These are phyloP conservation scores for Potamarius usumacintae DNA, from an alignment of 2,113 vertebrate genomes.

Conservation along the genomic window DNA sequence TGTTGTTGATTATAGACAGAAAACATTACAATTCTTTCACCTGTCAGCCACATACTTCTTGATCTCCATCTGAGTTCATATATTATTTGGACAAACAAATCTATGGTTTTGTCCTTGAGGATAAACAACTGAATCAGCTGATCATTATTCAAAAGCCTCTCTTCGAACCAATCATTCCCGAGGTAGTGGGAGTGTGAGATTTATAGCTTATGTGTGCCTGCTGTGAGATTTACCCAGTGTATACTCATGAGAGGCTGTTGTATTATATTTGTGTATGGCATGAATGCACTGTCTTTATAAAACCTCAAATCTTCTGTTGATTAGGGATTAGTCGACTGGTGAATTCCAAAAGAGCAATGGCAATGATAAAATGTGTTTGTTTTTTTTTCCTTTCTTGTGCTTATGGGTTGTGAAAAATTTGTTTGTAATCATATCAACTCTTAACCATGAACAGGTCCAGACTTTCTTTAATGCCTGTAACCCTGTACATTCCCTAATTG, in stretches of 20 bases:
- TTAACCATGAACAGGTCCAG: background rate
- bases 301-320: conserved; percentile 58
- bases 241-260: conserved; percentile 56
- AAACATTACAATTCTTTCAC: conserved; percentile 18
- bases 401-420: background rate
- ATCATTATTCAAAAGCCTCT: conserved; percentile 32
- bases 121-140: conserved; percentile 33
- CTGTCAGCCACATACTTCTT: conserved; percentile 1
- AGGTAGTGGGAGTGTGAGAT: conserved; percentile 37
- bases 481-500: background rate
- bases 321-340: conserved; percentile 51
- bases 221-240: conserved; percentile 40
- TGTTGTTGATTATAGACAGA: background rate
- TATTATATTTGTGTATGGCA: conserved; percentile 53
- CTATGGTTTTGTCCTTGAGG: conserved; percentile 39
- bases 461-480: background rate
- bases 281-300: conserved; percentile 24
- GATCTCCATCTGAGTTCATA: conserved; percentile 22
- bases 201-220: conserved; percentile 30
- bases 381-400: background rate
- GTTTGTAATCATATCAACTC: background rate
- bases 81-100: conserved; percentile 28
- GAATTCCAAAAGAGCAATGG: background rate
- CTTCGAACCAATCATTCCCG: conserved; percentile 34
- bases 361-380: background rate